A percentile compares a stretch with the other conserved stretches of the same genome.
Conservation (phyloP, 2,888 invertebrate species). For the Drosophila limbata region DNA sequence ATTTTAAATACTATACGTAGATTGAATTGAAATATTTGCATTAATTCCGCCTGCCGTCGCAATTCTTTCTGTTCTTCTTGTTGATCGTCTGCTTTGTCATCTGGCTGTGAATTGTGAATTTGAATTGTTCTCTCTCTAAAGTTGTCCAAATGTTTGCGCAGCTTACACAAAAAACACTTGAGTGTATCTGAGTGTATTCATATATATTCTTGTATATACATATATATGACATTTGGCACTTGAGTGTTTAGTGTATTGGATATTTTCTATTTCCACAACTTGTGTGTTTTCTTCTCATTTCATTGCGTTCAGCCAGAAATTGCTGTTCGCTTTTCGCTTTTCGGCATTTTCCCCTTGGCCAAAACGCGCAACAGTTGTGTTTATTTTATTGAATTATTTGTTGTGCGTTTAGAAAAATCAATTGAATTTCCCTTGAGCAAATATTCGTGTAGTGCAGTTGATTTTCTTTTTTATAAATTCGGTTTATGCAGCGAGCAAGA, state of each 20-base stretch:
- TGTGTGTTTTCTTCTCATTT: conserved; percentile 73
- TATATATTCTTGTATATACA: neutral
- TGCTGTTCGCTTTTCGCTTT: conserved; percentile 31
- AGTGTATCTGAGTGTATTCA: conserved; percentile 7
- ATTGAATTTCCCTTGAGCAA: conserved; percentile 9
- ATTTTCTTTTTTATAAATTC: conserved; percentile 1
- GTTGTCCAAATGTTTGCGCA: conserved; percentile 36
- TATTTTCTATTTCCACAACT: conserved; percentile 63
- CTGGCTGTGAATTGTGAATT: conserved; percentile 12
- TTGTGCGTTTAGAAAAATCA: conserved; percentile 46
- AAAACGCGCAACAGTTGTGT: conserved; percentile 64
- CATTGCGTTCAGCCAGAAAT: conserved; percentile 39
- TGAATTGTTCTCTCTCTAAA: conserved; percentile 18
- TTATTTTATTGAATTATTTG: conserved; percentile 51
- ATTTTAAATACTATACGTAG: neutral
- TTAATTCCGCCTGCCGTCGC: conserved; percentile 48
- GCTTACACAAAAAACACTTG: conserved; percentile 36
- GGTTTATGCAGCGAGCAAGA: neutral
- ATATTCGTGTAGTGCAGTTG: conserved; percentile 10
- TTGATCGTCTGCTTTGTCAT: conserved; percentile 40
- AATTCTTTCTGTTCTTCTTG: conserved; percentile 19
- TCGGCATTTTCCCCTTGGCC: conserved; percentile 63
- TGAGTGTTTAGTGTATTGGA: conserved; percentile 25
- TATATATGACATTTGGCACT: conserved; percentile 40
- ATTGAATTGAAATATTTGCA: conserved; percentile 51